These are phyloP conservation scores for Sesamia inferens DNA, from an alignment of 2,888 invertebrate genomes.

Conservation along the genomic window DNA sequence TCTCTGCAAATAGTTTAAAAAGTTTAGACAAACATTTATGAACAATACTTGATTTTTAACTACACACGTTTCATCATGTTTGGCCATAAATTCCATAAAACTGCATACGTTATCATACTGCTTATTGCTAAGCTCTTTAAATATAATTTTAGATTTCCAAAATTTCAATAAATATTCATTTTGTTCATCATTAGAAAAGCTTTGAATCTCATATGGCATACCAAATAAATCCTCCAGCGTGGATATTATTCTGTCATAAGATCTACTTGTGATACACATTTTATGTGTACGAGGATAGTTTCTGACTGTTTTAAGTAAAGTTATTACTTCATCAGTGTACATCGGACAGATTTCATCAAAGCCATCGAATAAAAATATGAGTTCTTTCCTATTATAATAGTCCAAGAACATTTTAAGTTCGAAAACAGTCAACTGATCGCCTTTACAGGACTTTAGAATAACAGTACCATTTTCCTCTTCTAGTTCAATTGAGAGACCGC, in stretches of 20 bases:
- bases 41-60: background rate
- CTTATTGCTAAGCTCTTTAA: slow-evolving; percentile 12
- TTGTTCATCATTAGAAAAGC: slow-evolving; percentile 26
- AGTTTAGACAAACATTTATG: slow-evolving; percentile 18
- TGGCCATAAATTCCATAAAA: slow-evolving; percentile 37
- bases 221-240: slow-evolving; percentile 29
- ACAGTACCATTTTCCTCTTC: background rate
- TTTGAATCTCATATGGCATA: slow-evolving; percentile 15
- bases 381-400: slow-evolving; percentile 36
- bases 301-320: slow-evolving; percentile 23
- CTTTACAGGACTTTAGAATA: slow-evolving; percentile 12
- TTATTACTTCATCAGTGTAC: slow-evolving; percentile 40
- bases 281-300: slow-evolving; percentile 21
- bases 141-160: slow-evolving; percentile 38
- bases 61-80: background rate
- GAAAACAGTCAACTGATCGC: slow-evolving; percentile 17
- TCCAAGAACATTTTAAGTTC: slow-evolving; percentile 47
- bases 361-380: slow-evolving; percentile 58
- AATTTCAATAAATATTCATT: slow-evolving; percentile 39
- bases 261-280: slow-evolving; percentile 56
- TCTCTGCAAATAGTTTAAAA: slow-evolving; percentile 9
- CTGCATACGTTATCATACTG: slow-evolving; percentile 39
- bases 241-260: slow-evolving; percentile 46
- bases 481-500: slow-evolving; percentile 9
- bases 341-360: slow-evolving; percentile 61